Evolutionary conservation across 2,797 vertebrate genomes (phyloP), one percentile per base, ranked within the genome.

Genomic region (Nannoperca australis): DNA sequence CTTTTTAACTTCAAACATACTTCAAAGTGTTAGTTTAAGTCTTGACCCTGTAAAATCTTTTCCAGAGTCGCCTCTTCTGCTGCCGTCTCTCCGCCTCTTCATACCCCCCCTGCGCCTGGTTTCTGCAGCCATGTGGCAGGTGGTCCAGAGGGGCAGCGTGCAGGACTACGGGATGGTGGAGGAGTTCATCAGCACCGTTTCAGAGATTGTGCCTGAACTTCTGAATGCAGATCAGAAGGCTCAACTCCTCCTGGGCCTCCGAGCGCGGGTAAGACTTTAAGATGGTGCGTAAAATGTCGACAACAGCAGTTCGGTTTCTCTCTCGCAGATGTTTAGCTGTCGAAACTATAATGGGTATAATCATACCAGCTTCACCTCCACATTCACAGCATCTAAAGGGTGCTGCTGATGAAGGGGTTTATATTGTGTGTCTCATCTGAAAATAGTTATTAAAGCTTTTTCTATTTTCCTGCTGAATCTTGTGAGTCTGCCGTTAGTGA

Each of bases 191-290:
- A 85, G 79, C 32, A 92, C 79, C 0, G 86, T 96, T 32, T 93
- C 92, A 2, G 87, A 91, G 1, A 89, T 94, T 0, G 91, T 95
- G 0, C 96, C 96, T 0, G 93, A 94, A 1, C 71, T 96, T 64
- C 44, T 96, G 64, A 94, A 90, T 18, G 91, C 91, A 18, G 95
- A 95, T n/a, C 95, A 96, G 79, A 93, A 92, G 38, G 94, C 94
- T 55, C 95, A 96, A 49, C 92, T 96, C 51, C 94, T 95, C 53
- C 78, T 96, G 79, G 96, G 95, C 30, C 93, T 96, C 47, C 69
- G 92, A 83, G 91, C 94, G 2, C 89, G 91, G 82, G 94, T 94
- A 45, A 79, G 82, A 42, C 47, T 56, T 15, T 0, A 7, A 0
- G 36, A 5, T 47, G 5, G 1, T 7, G 34, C 4, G 1, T 14